Evolutionary conservation across 2,888 invertebrate genomes (phyloP).

Genomic region (Fabriciana adippe): DNA sequence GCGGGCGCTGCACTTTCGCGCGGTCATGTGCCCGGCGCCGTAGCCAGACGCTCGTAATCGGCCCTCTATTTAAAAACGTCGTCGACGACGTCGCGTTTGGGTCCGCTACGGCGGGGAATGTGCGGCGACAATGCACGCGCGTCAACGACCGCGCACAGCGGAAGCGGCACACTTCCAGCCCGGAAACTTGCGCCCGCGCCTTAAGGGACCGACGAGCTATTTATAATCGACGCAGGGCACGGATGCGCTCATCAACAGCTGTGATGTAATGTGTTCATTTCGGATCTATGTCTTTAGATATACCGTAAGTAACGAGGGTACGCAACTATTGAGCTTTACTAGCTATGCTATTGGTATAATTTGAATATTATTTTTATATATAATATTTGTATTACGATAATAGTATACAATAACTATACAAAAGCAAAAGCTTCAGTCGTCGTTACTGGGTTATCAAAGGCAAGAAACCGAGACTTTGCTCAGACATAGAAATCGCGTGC

Average conservation of each 20-base stretch:
- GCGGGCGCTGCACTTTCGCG: constrained; percentile 79
- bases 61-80: constrained; percentile 80
- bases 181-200: constrained; percentile 79
- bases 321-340: too few species aligned
- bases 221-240: constrained; percentile 68
- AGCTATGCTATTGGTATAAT: too few species aligned
- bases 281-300: constrained; percentile 46
- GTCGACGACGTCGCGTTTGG: constrained; percentile 57
- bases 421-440: constrained; percentile 8
- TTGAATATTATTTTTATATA: too few species aligned
- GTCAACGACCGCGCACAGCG: constrained; percentile 80
- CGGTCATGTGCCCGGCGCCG: constrained; percentile 77
- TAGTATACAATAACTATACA: neutral
- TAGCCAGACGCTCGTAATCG: constrained; percentile 77
- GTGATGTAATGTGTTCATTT: constrained; percentile 69
- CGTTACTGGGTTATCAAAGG: constrained; percentile 18
- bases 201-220: constrained; percentile 76
- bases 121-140: constrained; percentile 73
- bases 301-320: too few species aligned
- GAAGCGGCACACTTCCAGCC: constrained; percentile 82
- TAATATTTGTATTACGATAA: neutral
- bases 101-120: constrained; percentile 67
- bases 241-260: constrained; percentile 44
- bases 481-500: constrained; percentile 41
- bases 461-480: constrained; percentile 30